Base-by-base conservation (phyloP, 2,113 vertebrate species). In the Clarias batrachus region DNA sequence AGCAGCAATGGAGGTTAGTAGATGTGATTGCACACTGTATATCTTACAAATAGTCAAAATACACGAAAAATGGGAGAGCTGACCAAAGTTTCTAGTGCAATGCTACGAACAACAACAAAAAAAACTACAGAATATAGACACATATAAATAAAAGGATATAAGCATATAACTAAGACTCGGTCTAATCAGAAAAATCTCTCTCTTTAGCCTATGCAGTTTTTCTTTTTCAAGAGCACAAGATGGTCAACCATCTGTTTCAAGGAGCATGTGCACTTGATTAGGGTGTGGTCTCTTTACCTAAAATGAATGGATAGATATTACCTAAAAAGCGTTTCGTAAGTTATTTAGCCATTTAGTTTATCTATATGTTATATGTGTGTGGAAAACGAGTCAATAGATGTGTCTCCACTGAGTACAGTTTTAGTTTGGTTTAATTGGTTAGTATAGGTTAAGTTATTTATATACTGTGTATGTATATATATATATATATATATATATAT, bases 201-300 rank as follows among this genome's bases (percentile, higher is more conserved):
- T 73, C 70, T 48, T 74, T 74, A 74, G 48, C 73, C 54, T 54
- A 5, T 76, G 4, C 23, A 25, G 3, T 70, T 70, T 70, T 16
- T 68, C 25, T 65, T 25, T 25, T 68, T n/a, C 25, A 25, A 65
- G 25, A 6, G n/a, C 48, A 56, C 16, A 10, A n/a, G 52, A 13
- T n/a, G 11, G 48, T 27, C 11, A 33, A 41, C 23, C 33, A 33
- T 19, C 9, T 60, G 79, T 13, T 48, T n/a, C 23, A 62, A 74
- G 83, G 8, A 59, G 62, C 66, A 62, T 10, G 37, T 82, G 79
- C 78, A 30, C 57, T 63, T 62, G 10, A 37, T 65, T 59, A 82
- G 70, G 86, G 80, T 25, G 86, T 60, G 68, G 10, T 41, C 62
- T 76, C 10, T 25, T 76, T 76, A 76, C 23, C 48, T 52, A 23